Percentiles rank a stretch among this genome's conserved stretches.
Conservation (phyloP, 2,113 vertebrate genomes). For the Monopterus albus region DNA sequence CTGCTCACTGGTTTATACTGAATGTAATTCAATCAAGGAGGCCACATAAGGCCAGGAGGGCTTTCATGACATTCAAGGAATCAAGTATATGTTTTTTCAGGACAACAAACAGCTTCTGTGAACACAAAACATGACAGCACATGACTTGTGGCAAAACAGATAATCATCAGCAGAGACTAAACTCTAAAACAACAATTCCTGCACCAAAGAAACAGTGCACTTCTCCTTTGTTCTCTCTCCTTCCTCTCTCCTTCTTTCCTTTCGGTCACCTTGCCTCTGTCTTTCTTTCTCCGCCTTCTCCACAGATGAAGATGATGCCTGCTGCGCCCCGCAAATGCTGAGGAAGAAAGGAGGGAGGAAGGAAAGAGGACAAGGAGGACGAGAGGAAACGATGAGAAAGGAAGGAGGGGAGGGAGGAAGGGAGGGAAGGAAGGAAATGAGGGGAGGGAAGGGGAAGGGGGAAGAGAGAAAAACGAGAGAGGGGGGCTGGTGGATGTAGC, state of each 20-base stretch:
- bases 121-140: too few relatives aligned
- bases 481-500: slow-evolving; percentile 72
- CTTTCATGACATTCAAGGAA: too few relatives aligned
- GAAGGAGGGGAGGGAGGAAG: slow-evolving; percentile 31
- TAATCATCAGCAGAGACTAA: slow-evolving; percentile 8
- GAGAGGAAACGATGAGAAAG: slow-evolving; percentile 44
- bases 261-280: slow-evolving; percentile 67
- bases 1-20: too few relatives aligned
- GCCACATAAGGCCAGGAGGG: too few relatives aligned
- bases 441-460: slow-evolving; percentile 17
- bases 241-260: background rate
- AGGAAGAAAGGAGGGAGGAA: slow-evolving; percentile 54
- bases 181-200: slow-evolving; percentile 11
- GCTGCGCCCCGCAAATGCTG: slow-evolving; percentile 51
- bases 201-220: slow-evolving; percentile 6
- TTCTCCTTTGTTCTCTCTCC: slow-evolving; percentile 27
- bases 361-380: slow-evolving; percentile 24
- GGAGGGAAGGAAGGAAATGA: slow-evolving; percentile 17
- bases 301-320: slow-evolving; percentile 27
- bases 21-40: too few relatives aligned
- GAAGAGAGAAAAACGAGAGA: slow-evolving; percentile 33
- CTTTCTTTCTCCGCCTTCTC: slow-evolving; percentile 51
- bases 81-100: too few relatives aligned
- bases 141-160: too few relatives aligned
- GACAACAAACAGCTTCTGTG: too few relatives aligned